Percentiles rank a stretch among this genome's conserved stretches.
Conservation (phyloP, 2,797 vertebrate genomes). For the Podargus strigoides region DNA sequence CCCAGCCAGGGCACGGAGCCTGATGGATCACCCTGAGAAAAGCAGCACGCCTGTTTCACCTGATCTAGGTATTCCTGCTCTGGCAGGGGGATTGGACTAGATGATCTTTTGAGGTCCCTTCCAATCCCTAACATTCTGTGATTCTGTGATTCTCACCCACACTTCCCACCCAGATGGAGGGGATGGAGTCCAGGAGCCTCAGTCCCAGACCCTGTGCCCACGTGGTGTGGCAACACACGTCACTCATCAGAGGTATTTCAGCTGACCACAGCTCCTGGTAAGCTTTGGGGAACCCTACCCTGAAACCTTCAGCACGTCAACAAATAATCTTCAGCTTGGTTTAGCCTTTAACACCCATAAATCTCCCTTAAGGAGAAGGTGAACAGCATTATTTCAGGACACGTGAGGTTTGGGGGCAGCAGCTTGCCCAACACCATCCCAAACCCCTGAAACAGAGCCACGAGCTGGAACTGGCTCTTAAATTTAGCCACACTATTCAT, state of each 20-base stretch:
- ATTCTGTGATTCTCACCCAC: too few species aligned
- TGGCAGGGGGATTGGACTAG: too few species aligned
- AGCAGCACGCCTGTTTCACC: background rate
- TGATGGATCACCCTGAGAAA: background rate
- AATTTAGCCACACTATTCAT: accelerated
- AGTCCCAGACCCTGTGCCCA: background rate
- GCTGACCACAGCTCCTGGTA: background rate
- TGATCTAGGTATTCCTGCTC: too few species aligned
- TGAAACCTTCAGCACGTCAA: background rate
- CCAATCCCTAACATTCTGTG: too few species aligned
- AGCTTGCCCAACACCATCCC: background rate
- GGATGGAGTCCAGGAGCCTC: background rate
- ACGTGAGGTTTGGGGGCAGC: background rate
- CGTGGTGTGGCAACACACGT: too few species aligned
- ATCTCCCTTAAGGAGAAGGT: background rate
- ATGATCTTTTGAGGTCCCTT: too few species aligned
- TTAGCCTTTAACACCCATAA: background rate
- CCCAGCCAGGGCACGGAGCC: accelerated
- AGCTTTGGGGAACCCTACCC: background rate
- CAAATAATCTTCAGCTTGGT: background rate
- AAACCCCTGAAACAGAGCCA: background rate
- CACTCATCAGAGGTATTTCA: accelerated
- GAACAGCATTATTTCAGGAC: accelerated
- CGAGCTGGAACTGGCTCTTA: background rate
- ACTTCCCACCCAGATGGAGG: background rate